Evolutionary conservation across 30 jellyfish, hydroid and myxozoan species (phyloP).

Genomic region (Cassiopea xamachana): DNA sequence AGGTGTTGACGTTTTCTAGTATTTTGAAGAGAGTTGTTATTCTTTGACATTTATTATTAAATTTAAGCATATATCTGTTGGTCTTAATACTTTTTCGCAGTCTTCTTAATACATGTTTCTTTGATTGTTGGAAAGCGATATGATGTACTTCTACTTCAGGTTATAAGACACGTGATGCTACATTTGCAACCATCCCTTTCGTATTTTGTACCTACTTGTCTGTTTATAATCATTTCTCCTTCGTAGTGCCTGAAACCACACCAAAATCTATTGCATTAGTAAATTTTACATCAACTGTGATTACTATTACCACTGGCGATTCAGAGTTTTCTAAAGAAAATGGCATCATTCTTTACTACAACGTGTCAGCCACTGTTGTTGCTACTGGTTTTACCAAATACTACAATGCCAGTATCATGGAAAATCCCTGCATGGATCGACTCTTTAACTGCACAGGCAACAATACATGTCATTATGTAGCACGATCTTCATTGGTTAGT

Average conservation of each 20-base stretch:
- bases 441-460: background rate
- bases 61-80: too few relatives aligned
- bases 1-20: too few relatives aligned
- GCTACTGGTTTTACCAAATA: conserved; percentile 2
- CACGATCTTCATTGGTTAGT: background rate
- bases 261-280: background rate
- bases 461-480: background rate
- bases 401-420: conserved; percentile 15
- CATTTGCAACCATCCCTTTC: background rate
- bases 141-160: background rate
- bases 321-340: conserved; percentile 23
- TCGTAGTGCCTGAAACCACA: conserved; percentile 1
- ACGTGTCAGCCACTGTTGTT: conserved; percentile 1
- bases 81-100: too few relatives aligned
- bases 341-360: conserved; percentile 50
- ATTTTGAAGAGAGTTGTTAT: too few relatives aligned
- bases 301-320: conserved; percentile 29
- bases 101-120: too few relatives aligned
- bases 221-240: background rate
- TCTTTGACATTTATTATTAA: too few relatives aligned
- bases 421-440: background rate
- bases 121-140: too few relatives aligned
- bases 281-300: conserved; percentile 13
- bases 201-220: too few relatives aligned
- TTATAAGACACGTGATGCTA: background rate